These are phyloP conservation scores for Poecilia picta DNA, from an alignment of 2,797 vertebrate genomes.

Conservation along the genomic window DNA sequence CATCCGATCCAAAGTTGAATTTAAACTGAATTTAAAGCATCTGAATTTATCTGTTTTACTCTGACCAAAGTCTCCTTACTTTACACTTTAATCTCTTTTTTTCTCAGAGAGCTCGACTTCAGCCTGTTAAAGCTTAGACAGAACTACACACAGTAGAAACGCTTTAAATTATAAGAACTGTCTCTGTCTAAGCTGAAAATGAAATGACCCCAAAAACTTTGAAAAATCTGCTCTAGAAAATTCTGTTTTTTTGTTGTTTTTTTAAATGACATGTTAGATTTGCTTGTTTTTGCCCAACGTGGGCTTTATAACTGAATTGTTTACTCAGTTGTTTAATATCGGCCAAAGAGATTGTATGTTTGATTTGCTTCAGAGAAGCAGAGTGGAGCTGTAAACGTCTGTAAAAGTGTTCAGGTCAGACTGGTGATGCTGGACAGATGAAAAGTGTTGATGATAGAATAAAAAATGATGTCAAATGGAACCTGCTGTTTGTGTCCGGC, in stretches of 20 bases:
- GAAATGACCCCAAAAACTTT: not conserved
- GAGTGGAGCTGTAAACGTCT: conserved; percentile 6
- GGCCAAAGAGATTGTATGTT: conserved; percentile 4
- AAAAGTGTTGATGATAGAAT: conserved; percentile 5
- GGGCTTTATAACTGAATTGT: not conserved
- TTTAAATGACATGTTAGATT: not conserved
- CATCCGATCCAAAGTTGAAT: not conserved
- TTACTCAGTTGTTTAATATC: not conserved
- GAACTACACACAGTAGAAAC: not conserved
- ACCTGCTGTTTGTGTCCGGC: not conserved
- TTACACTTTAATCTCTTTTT: not conserved
- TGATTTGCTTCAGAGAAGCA: conserved; percentile 29
- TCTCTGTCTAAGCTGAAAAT: not conserved
- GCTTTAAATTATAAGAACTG: too few relatives aligned
- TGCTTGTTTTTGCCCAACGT: not conserved
- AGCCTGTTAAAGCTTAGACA: not conserved
- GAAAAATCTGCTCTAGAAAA: not conserved
- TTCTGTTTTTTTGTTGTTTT: not conserved
- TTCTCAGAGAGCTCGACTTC: not conserved
- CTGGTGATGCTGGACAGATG: conserved; percentile 13
- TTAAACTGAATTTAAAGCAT: not conserved
- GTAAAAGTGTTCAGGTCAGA: conserved; percentile 9
- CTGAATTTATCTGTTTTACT: not conserved
- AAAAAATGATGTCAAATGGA: conserved; percentile 20
- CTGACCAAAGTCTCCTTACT: not conserved